Evolutionary conservation across 2,113 vertebrate genomes (phyloP), one percentile per base, ranked within the genome.

Genomic region (Podarcis raffonei): DNA sequence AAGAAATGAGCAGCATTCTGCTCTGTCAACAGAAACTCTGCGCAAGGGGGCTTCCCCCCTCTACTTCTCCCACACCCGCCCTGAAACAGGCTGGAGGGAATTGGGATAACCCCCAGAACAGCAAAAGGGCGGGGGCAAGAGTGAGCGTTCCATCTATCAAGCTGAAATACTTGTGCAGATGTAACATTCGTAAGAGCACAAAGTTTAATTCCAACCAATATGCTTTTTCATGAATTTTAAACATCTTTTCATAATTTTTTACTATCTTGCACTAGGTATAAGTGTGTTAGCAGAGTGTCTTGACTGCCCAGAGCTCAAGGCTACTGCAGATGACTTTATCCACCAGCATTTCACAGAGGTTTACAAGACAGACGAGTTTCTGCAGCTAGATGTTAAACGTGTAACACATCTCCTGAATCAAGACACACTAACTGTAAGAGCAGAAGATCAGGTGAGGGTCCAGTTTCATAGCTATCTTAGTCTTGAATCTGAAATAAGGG

Each of bases 281-380:
- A 98, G 98, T 91, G 97, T 98, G 9, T 93, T 98, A 92, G 98
- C 98, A 62, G 98, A 98, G 93, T 98, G 98, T 89, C 94, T 98
- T 66, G 98, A 98, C 91, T 98, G 98, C 89, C 98, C 98, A 5
- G 98, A 98, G 90, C 94, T 98, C 92, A 98, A 98, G 96, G 96
- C 96, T 53, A 97, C 98, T 42, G 98, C 98, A 30, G 98, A 98
- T 93, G 98, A 98, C 91, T 98, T 98, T 90, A 98, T 98, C 89
- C 97, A 98, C 96, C 98, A 98, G 94, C 98, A 98, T 92, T 98
- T 98, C 94, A 98, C 98, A 89, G 98, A 98, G 91, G 98, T 98
- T 94, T 98, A 98, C 91, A 98, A 98, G 94, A 98, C 98, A 30
- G 98, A 98, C 83, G 98, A 98, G 90, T 98, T 98, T 95, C 96